These are phyloP conservation scores for Thereva nobilitata DNA, from an alignment of 2,888 invertebrate species.

Conservation along the genomic window DNA sequence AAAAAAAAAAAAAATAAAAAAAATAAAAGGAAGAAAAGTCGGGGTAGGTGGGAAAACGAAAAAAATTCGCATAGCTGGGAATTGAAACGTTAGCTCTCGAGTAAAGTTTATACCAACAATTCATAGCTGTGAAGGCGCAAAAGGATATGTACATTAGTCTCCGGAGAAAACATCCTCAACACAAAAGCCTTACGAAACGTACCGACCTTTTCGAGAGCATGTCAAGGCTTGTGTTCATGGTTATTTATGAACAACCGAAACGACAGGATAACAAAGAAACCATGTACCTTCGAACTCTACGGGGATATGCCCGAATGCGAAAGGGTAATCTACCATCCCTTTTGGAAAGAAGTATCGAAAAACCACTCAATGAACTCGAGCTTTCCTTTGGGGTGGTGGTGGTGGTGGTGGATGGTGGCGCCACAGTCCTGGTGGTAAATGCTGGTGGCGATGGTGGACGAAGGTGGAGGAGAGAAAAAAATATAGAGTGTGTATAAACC, in stretches of 20 bases:
- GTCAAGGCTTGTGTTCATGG: slow-evolving; percentile 40
- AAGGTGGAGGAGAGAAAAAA: too few species aligned
- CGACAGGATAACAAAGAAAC: slow-evolving; percentile 40
- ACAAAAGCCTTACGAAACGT: slow-evolving; percentile 27
- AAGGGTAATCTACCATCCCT: slow-evolving; percentile 37
- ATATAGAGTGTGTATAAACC: too few species aligned
- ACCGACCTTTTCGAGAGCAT: slow-evolving; percentile 39
- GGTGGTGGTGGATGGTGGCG: too few species aligned
- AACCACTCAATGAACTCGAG: slow-evolving; percentile 37
- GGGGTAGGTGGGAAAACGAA: too few species aligned
- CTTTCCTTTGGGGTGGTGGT: slow-evolving; percentile 10
- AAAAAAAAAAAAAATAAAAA: too few species aligned
- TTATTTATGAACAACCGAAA: slow-evolving; percentile 41
- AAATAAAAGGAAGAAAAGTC: too few species aligned
- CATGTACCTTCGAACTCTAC: slow-evolving; percentile 38
- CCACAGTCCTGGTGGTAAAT: too few species aligned
- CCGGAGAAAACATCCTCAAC: slow-evolving; percentile 36
- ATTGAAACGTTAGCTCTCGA: slow-evolving; percentile 30
- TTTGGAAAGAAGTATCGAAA: slow-evolving; percentile 24
- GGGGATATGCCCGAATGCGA: slow-evolving; percentile 38
- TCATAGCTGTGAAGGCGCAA: slow-evolving; percentile 35
- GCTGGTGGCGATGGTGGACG: too few species aligned
- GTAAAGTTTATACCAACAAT: slow-evolving; percentile 17
- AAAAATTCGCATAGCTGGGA: slow-evolving; percentile 22
- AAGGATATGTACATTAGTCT: slow-evolving; percentile 40